A percentile compares a stretch with the other conserved stretches of the same genome.
phyloP scores from a whole-genome alignment of 35 echinoderm and acorn worm genomes.

The Ophiothrix spiculata region DNA sequence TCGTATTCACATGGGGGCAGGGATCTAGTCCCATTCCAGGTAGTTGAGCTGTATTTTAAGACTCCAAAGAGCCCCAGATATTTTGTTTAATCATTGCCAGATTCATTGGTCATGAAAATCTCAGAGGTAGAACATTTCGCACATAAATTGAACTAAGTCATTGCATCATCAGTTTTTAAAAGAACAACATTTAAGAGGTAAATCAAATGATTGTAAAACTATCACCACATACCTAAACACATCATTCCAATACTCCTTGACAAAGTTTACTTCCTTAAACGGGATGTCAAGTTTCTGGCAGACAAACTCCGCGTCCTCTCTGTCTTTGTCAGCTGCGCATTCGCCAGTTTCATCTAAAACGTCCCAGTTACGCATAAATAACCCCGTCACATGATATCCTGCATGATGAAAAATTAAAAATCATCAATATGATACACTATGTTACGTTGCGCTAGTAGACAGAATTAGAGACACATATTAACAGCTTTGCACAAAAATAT shows the following conservation, averaged over 20 bases:
- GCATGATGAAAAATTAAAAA: no score
- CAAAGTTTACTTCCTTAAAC: constrained; percentile 93
- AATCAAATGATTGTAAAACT: neutral
- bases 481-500: no score
- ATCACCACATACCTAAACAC: constrained; percentile 63
- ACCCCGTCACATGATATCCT: constrained; percentile 81
- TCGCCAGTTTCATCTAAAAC: constrained; percentile 82
- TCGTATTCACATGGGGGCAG: no score
- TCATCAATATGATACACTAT: no score
- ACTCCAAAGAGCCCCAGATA: no score
- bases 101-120: neutral
- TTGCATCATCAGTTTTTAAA: neutral
- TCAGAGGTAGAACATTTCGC: neutral
- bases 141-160: neutral
- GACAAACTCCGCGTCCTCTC: constrained; percentile 71
- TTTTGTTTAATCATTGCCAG: no score
- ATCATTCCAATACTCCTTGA: constrained; percentile 97
- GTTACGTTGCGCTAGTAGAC: no score
- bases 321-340: constrained; percentile 72
- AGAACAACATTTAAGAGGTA: neutral
- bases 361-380: constrained; percentile 98
- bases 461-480: no score
- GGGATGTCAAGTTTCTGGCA: constrained; percentile 76
- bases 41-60: no score
- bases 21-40: no score